A percentile compares a stretch with the other conserved stretches of the same genome.
These are phyloP conservation scores for Cyclophora albipunctata DNA, from an alignment of 2,888 invertebrate genomes.

Conservation along the genomic window DNA sequence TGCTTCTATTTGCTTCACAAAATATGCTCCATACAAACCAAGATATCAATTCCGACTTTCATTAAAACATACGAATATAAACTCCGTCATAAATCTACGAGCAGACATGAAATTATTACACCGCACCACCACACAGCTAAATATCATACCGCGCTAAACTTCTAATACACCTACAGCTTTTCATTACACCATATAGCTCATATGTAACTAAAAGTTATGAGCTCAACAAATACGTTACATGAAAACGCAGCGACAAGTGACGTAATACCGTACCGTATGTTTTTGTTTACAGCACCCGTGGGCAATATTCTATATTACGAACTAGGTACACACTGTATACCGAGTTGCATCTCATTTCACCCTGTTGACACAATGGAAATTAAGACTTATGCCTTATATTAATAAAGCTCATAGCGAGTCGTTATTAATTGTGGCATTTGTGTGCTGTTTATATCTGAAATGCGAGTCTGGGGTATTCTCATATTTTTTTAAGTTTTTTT, in stretches of 20 bases:
- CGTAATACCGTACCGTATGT: background rate
- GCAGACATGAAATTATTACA: too few relatives aligned
- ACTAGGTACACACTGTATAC: slow-evolving; percentile 9
- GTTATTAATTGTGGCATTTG: slow-evolving; percentile 42
- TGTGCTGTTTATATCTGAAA: slow-evolving; percentile 13
- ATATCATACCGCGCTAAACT: too few relatives aligned
- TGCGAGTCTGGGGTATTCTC: background rate
- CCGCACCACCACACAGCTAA: too few relatives aligned
- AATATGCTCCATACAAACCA: too few relatives aligned
- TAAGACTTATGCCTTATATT: slow-evolving; percentile 42
- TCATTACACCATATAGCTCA: too few relatives aligned
- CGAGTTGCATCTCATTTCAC: slow-evolving; percentile 49
- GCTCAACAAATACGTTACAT: slow-evolving; percentile 12
- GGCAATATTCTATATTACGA: slow-evolving; percentile 25
- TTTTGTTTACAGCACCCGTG: slow-evolving; percentile 11
- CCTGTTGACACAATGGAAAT: slow-evolving; percentile 59
- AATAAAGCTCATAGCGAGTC: slow-evolving; percentile 42
- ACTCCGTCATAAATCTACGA: too few relatives aligned
- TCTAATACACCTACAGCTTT: too few relatives aligned
- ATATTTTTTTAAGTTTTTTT: too few relatives aligned
- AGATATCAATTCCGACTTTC: too few relatives aligned
- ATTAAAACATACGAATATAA: too few relatives aligned
- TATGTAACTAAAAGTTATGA: background rate
- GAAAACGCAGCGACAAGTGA: background rate
- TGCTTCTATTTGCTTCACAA: too few relatives aligned